Conservation (phyloP, 2,113 vertebrate genomes). For the Octodon degus region DNA sequence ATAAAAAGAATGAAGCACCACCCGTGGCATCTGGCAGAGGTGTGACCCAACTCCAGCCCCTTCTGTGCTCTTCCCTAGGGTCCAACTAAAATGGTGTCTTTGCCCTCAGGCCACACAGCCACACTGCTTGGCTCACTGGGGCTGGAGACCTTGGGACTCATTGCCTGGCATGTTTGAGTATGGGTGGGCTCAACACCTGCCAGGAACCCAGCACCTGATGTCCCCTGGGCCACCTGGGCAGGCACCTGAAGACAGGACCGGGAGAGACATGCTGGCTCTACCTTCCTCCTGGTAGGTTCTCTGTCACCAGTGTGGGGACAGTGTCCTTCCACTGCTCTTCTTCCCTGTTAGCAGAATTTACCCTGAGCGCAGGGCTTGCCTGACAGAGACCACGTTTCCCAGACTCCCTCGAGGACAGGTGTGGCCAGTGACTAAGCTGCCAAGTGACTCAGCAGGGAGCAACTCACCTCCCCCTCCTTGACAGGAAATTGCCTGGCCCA, state of each 20-base stretch:
- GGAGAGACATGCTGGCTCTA: background rate
- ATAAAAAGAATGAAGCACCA: background rate
- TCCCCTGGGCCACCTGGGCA: background rate
- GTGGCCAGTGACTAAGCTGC: conserved; percentile 22
- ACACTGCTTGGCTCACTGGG: background rate
- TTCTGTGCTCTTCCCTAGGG: background rate
- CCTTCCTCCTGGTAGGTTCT: background rate
- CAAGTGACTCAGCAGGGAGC: conserved; percentile 25
- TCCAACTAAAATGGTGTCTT: background rate
- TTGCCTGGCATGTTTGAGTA: background rate
- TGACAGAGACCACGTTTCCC: conserved; percentile 13
- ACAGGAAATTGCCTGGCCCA: conserved; percentile 46
- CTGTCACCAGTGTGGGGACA: no score
- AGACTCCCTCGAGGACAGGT: background rate
- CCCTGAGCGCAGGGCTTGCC: background rate
- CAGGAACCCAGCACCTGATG: background rate
- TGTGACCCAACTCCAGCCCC: background rate
- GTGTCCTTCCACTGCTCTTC: background rate
- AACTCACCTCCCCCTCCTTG: background rate
- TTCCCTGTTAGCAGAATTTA: background rate
- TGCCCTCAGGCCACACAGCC: no score
- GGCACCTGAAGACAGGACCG: background rate
- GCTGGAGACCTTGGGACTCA: background rate
- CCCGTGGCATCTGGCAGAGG: background rate
- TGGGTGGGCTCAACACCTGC: background rate